Evolutionary conservation across 2,888 invertebrate genomes (phyloP), one percentile per base, ranked within the genome.

Genomic region (Harpagoxenus sublaevis): DNA sequence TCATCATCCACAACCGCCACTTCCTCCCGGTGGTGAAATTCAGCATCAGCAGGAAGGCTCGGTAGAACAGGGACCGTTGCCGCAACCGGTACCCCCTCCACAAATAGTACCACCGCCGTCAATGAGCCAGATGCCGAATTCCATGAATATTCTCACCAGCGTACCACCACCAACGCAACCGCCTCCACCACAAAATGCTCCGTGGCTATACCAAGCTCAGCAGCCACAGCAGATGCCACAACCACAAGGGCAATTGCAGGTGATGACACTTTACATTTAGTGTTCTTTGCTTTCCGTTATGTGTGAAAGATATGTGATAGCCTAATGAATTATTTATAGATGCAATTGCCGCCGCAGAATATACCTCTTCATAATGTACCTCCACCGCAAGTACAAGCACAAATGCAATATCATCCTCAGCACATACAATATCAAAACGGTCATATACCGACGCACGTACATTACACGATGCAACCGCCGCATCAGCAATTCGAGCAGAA

Each of bases 31-130:
- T 95, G 89, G 95, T 95, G 55, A 96, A 95, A 91, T 95, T 93
- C 89, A 95, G 94, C 35, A 96, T 95, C 92, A 93, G 94, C 90
- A 95, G 94, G 89, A 96, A 94, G 57, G 89, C 9, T 87, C 91
- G 35, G 93, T 96, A 0, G 95, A 96, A 65, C 96, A 96, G 90
- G 96, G 96, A 63, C 96, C 96, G 0, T 96, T 96, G 0, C 94
- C 94, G 2, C 94, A 94, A 84, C 94, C 94, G n/a, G 94, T 94
- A 48, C 95, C 95, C 73, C 94, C 95, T 1, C 95, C 95, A 1
- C 94, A 94, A 87, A 95, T 95, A 92, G 94, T 95, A 35, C 95
- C 95, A 28, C 95, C 95, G 0, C 95, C 95, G 28, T 91, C 91
- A 9, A 91, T 90, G 12, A 92, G 91, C 83, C 94, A 94, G 81